Conservation (phyloP, 2,888 invertebrate species). For the Thymelicus lineola region DNA sequence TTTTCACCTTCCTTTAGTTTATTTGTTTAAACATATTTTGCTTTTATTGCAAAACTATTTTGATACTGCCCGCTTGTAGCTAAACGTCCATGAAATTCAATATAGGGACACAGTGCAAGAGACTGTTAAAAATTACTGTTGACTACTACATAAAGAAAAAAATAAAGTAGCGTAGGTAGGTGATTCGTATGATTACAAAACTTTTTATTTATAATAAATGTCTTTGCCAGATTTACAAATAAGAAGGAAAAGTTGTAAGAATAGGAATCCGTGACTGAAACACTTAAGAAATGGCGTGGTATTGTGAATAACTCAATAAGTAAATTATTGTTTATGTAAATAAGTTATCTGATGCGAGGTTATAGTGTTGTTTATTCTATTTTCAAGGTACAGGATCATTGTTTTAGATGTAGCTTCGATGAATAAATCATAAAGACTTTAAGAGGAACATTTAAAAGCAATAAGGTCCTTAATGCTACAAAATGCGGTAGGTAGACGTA, state of each 20-base stretch:
- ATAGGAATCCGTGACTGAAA: conserved; percentile 2
- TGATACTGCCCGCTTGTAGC: conserved; percentile 20
- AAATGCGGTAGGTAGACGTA: background rate
- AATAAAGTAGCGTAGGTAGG: background rate
- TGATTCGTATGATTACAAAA: background rate
- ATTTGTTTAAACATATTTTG: conserved; percentile 30
- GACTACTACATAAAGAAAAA: background rate
- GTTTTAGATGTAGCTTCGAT: background rate
- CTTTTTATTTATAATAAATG: background rate
- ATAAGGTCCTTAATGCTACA: conserved; percentile 1
- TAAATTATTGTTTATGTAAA: conserved; percentile 1
- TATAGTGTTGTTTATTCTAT: background rate
- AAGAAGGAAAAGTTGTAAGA: background rate
- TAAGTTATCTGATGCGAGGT: background rate
- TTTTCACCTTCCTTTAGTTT: conserved; percentile 35
- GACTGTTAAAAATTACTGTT: conserved; percentile 19
- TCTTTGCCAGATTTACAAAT: background rate
- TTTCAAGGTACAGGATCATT: conserved; percentile 4
- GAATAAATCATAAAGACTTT: background rate
- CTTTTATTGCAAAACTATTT: conserved; percentile 23
- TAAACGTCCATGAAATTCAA: conserved; percentile 24
- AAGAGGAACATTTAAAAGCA: conserved; percentile 1
- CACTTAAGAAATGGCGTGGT: conserved; percentile 3
- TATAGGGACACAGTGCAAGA: conserved; percentile 14
- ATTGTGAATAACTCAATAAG: conserved; percentile 2